These are phyloP conservation scores for Microcaecilia unicolor DNA, from an alignment of 2,797 vertebrate species.

Conservation along the genomic window DNA sequence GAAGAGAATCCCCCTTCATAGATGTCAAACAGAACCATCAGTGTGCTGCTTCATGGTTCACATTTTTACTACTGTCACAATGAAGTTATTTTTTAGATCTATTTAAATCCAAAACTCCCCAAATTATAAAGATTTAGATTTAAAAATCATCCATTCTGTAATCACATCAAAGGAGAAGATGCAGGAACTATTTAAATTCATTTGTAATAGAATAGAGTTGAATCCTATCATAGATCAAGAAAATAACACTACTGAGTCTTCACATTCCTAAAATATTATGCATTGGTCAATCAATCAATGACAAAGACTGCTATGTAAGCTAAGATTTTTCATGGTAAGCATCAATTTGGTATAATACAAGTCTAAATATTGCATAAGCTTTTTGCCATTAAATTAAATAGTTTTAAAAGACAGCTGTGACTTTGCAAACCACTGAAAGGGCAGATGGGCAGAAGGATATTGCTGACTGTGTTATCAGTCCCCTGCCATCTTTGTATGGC, in stretches of 20 bases:
- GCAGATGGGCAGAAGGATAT: conserved; percentile 8
- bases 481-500: conserved; percentile 17
- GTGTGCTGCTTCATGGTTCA: too few relatives aligned
- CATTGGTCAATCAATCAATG: conserved; percentile 59
- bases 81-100: too few relatives aligned
- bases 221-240: conserved; percentile 34
- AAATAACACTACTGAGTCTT: conserved; percentile 47
- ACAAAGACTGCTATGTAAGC: conserved; percentile 50
- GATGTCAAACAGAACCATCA: too few relatives aligned
- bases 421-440: background rate
- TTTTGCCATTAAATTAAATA: conserved; percentile 54
- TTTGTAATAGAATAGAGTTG: conserved; percentile 31
- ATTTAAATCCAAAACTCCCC: too few relatives aligned
- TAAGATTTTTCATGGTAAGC: conserved; percentile 61
- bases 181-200: conserved; percentile 26
- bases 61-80: too few relatives aligned
- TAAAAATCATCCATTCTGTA: too few relatives aligned
- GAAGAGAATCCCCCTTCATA: too few relatives aligned
- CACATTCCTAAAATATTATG: conserved; percentile 52
- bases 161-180: too few relatives aligned
- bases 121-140: too few relatives aligned
- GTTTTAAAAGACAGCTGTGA: conserved; percentile 4
- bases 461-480: background rate
- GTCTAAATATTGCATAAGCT: conserved; percentile 61
- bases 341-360: conserved; percentile 59